phyloP scores from a whole-genome alignment of 1,140 invertebrate species.

The Solenopsis invicta region DNA sequence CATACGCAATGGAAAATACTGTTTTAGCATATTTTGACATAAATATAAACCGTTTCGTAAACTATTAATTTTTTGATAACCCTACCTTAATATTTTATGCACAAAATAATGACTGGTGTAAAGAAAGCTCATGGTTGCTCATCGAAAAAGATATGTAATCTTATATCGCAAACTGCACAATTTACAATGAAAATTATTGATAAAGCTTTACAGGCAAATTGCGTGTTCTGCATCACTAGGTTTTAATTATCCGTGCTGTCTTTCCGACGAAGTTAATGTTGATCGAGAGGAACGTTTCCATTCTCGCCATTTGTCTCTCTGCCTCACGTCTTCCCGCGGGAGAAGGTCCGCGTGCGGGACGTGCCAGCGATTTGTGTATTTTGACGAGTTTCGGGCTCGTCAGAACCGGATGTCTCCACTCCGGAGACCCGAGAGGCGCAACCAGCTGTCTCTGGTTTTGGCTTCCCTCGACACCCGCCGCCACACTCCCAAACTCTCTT shows the following conservation, averaged over 20 bases:
- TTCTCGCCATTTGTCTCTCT: slow-evolving; percentile 56
- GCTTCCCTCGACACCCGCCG: slow-evolving; percentile 42
- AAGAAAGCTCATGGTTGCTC: no score
- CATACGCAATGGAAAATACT: no score
- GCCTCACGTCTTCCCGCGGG: slow-evolving; percentile 57
- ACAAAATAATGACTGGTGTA: no score
- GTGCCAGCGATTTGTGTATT: slow-evolving; percentile 83
- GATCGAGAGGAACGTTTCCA: slow-evolving; percentile 72
- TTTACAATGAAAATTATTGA: neutral
- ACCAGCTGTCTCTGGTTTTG: slow-evolving; percentile 80
- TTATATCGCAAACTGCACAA: no score
- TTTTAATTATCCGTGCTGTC: slow-evolving; percentile 72
- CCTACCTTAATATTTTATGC: no score
- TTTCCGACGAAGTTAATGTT: slow-evolving; percentile 69
- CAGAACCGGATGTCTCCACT: slow-evolving; percentile 83
- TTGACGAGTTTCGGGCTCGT: slow-evolving; percentile 82
- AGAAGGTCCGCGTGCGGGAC: slow-evolving; percentile 65
- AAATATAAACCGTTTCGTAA: no score
- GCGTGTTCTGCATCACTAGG: no score
- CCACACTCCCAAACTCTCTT: neutral
- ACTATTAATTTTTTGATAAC: no score
- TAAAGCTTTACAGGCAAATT: neutral
- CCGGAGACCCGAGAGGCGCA: slow-evolving; percentile 75
- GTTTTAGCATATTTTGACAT: no score
- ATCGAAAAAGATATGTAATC: no score